These are phyloP conservation scores for Laupala kohalensis DNA, from an alignment of 1,140 invertebrate species.

Conservation along the genomic window DNA sequence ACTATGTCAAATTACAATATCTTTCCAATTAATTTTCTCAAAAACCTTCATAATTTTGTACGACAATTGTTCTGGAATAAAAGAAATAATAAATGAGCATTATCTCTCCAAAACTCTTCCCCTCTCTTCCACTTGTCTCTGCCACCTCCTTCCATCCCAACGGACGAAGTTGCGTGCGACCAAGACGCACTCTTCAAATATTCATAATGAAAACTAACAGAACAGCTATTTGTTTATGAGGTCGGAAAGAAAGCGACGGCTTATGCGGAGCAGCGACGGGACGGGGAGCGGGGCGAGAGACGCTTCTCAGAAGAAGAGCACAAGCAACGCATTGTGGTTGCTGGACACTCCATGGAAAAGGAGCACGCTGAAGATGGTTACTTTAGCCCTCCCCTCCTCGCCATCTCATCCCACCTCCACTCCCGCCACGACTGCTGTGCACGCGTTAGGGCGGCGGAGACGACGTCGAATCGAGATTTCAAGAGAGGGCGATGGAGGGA, in stretches of 20 bases:
- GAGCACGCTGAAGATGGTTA: not conserved
- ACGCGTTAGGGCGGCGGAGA: not conserved
- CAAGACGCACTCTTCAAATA: conserved; percentile 2
- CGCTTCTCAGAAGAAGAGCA: not conserved
- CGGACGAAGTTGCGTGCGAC: not conserved
- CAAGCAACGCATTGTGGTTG: not conserved
- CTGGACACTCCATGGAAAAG: not conserved
- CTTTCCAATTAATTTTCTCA: too few relatives aligned
- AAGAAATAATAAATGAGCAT: too few relatives aligned
- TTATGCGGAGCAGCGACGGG: not conserved
- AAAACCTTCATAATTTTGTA: too few relatives aligned
- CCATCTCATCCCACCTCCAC: too few relatives aligned
- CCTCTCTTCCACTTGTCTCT: too few relatives aligned
- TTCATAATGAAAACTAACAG: conserved; percentile 9
- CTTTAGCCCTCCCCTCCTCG: not conserved
- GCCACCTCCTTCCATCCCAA: not conserved
- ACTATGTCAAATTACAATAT: too few relatives aligned
- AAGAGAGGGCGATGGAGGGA: conserved; percentile 11
- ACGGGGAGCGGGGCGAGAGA: not conserved
- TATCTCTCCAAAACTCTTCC: too few relatives aligned
- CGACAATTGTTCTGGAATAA: too few relatives aligned
- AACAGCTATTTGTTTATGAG: conserved; percentile 6
- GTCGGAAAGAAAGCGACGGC: not conserved
- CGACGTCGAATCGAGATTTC: not conserved
- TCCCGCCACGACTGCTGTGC: not conserved